Evolutionary conservation across 2,888 invertebrate genomes (phyloP), one percentile per base, ranked within the genome.

Genomic region (Linyphia triangularis): DNA sequence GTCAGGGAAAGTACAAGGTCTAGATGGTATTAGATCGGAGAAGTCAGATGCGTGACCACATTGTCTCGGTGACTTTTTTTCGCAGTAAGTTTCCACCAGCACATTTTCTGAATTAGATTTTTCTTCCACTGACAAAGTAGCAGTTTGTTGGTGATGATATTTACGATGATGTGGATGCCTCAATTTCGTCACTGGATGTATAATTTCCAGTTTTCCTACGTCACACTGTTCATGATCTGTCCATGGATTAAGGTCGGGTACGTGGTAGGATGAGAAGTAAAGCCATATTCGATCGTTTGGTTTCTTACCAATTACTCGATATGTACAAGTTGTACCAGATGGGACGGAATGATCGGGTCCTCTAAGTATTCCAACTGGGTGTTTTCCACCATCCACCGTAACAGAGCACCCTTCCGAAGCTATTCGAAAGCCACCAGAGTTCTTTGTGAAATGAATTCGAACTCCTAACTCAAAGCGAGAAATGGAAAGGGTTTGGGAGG

Each of bases 261-360:
- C 77, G 26, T 88, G 85, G 37, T 88, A 90, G 22, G 88, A 86
- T 2, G 89, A 33, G 37, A 90, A 90, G 59, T 90, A 90, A 9
- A 90, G 26, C 90, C 89, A 90, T 7, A 90, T 67, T 10, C 82
- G 16, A 22, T 89, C 89, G 6, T 67, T 88, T 26, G 89, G 40
- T 24, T 73, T 67, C 63, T 90, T 90, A 92, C 94, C 94, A 93
- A 94, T 94, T 92, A 96, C 96, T 92, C 95, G 95, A 93, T 96
- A 96, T 90, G 95, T 95, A 92, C 96, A 96, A 3, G 96, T 96
- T 0, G 96, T 96, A 92, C 96, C 96, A 2, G 96, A 96, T 0
- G 96, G 96, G 84, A 96, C 93, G 0, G 96, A 96, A 92, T 96
- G 96, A 22, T 84, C 78, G 4, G 89, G 90, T 5, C 69, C 67